Base-by-base conservation (phyloP, 2,888 invertebrate species). In the Drosophila birchii region DNA sequence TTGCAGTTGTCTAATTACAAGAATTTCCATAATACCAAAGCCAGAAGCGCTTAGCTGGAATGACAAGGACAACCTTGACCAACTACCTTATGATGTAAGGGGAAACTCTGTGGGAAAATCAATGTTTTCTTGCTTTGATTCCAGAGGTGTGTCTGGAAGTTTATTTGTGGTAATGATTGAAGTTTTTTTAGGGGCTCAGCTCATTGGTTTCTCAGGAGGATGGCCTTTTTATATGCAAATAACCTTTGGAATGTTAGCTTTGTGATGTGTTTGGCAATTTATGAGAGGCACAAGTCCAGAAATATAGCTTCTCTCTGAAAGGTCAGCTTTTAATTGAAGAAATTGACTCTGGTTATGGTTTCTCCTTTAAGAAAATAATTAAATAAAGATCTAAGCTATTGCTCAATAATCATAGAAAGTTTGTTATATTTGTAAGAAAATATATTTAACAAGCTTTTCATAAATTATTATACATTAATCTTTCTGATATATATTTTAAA, bases 1-100 rank as follows among this genome's bases (percentile, higher is more conserved):
- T 73, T 73, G 55, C 54, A 43, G 66, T 51, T 74, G 58, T 73
- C 74, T 74, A 73, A 73, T 73, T 73, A 73, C 54, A 44, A 74
- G 54, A 38, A 29, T 68, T 23, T 43, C 69, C 56, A 59, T 53
- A 57, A 63, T 51, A 47, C 41, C 20, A 58, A 44, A 44, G 51
- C 47, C 66, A 64, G 44, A 23, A 64, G 41, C 45, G 44, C 34
- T 54, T 45, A 18, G 43, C 49, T 20, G 16, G 43, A 49, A 55
- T 32, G 36, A 9, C 18, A 39, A 54, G 36, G 45, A 57, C 56
- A 72, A 57, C 71, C 73, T 72, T 72, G 71, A 72, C 73, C 53
- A 72, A 73, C 56, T 51, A 54, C 41, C 36, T 34, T 38, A 38
- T 39, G 41, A 38, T n/a, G 7, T n/a, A n/a, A n/a, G 5, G 7